Conservation (phyloP, 2,888 invertebrate species). For the Apodemia mormo region DNA sequence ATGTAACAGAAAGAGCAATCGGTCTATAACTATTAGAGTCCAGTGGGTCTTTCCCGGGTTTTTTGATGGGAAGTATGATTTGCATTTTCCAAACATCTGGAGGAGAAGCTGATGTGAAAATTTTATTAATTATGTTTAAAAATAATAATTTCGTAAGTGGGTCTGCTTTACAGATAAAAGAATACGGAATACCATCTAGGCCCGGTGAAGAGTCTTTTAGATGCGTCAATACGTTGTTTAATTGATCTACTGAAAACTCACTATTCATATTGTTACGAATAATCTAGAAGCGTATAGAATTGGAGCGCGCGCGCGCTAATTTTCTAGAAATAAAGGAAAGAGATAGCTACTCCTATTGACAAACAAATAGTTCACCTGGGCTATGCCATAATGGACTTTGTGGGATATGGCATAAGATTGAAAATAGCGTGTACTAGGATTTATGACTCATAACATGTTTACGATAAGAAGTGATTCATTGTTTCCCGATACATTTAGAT, state of each 20-base stretch:
- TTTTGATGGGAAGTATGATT: not conserved
- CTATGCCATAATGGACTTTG: no score
- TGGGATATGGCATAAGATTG: no score
- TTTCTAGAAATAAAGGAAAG: no score
- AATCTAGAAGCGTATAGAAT: no score
- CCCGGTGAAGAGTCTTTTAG: not conserved
- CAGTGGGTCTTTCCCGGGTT: not conserved
- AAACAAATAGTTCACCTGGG: no score
- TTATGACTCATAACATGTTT: no score
- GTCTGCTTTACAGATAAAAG: not conserved
- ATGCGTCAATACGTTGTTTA: not conserved
- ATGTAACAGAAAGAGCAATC: not conserved
- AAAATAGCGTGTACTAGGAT: no score
- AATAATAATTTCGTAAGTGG: not conserved
- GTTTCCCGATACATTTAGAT: no score
- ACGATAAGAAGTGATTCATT: no score
- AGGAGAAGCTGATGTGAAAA: not conserved
- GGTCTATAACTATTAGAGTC: not conserved
- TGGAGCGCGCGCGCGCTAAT: no score
- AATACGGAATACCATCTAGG: not conserved
- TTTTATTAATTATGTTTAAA: not conserved
- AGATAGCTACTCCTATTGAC: no score
- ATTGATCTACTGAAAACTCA: not conserved
- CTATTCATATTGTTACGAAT: no score
- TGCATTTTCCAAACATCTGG: not conserved